Percentiles rank a stretch among this genome's conserved stretches.
These are phyloP conservation scores for Forbesichthys agassizii DNA, from an alignment of 2,113 vertebrate genomes.

Conservation along the genomic window DNA sequence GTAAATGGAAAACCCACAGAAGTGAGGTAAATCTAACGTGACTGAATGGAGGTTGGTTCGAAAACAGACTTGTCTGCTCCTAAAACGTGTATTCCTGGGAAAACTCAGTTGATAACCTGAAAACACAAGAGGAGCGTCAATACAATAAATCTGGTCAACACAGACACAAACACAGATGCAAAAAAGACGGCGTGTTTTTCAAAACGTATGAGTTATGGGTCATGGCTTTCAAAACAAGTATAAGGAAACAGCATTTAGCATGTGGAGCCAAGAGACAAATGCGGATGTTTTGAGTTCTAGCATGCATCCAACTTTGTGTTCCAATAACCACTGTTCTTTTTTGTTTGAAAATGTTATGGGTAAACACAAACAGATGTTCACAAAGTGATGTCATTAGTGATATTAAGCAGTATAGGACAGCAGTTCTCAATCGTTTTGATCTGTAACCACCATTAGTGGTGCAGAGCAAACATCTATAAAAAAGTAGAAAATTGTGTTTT, in stretches of 20 bases:
- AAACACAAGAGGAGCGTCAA: slow-evolving; percentile 29
- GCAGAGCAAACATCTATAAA: no score
- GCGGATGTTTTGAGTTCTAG: slow-evolving; percentile 18
- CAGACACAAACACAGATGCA: background rate
- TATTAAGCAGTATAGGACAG: background rate
- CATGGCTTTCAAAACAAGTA: slow-evolving; percentile 34
- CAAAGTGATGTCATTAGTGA: background rate
- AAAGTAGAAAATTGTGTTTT: no score
- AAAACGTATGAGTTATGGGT: slow-evolving; percentile 10
- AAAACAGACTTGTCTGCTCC: slow-evolving; percentile 24
- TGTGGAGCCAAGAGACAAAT: slow-evolving; percentile 11
- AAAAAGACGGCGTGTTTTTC: slow-evolving; percentile 32
- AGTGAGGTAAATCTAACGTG: slow-evolving; percentile 31
- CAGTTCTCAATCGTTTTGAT: no score
- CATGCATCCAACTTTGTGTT: slow-evolving; percentile 27
- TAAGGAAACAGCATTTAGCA: slow-evolving; percentile 29
- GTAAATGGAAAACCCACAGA: slow-evolving; percentile 11
- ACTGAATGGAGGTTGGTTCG: slow-evolving; percentile 8
- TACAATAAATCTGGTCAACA: slow-evolving; percentile 12
- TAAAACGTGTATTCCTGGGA: slow-evolving; percentile 26
- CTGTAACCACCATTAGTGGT: no score
- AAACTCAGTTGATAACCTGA: slow-evolving; percentile 16
- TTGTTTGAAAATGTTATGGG: background rate
- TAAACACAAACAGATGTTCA: background rate
- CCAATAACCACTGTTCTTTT: slow-evolving; percentile 11